A percentile compares a stretch with the other conserved stretches of the same genome.
Evolutionary conservation across 2,797 vertebrate genomes (phyloP).

Genomic region (Sebastolobus altivelis): DNA sequence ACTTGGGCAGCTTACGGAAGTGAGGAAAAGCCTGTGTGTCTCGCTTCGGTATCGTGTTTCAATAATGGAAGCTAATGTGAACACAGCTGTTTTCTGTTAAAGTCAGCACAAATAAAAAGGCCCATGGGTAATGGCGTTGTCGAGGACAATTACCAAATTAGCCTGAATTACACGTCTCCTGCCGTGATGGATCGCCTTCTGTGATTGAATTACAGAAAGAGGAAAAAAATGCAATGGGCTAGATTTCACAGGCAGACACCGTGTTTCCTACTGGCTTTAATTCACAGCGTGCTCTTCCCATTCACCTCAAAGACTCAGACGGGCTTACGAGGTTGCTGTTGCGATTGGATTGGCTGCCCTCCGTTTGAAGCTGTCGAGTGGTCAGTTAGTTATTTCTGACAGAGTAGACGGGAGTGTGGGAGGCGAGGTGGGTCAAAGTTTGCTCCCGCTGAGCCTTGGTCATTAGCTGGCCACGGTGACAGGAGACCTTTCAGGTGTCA

Average conservation of each 20-base stretch:
- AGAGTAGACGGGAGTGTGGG: slow-evolving; percentile 44
- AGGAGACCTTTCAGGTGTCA: slow-evolving; percentile 73
- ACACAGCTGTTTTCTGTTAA: slow-evolving; percentile 79
- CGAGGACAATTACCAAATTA: slow-evolving; percentile 82
- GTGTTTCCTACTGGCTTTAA: slow-evolving; percentile 43
- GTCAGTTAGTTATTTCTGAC: slow-evolving; percentile 65
- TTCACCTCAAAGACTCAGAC: slow-evolving; percentile 39
- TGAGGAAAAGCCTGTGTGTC: slow-evolving; percentile 21
- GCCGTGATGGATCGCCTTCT: slow-evolving; percentile 70
- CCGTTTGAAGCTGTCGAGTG: slow-evolving; percentile 41
- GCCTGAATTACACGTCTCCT: slow-evolving; percentile 73
- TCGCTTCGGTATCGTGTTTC: slow-evolving; percentile 64
- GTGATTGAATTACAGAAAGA: slow-evolving; percentile 74
- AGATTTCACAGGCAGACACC: slow-evolving; percentile 52
- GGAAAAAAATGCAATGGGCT: slow-evolving; percentile 30
- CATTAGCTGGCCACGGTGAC: slow-evolving; percentile 77
- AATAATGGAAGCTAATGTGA: slow-evolving; percentile 72
- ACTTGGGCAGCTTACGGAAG: slow-evolving; percentile 36
- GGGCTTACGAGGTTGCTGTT: slow-evolving; percentile 19
- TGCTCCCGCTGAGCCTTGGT: slow-evolving; percentile 59
- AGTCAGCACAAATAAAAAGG: slow-evolving; percentile 78
- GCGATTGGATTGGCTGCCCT: slow-evolving; percentile 13
- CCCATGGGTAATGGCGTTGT: slow-evolving; percentile 76
- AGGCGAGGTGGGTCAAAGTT: slow-evolving; percentile 57
- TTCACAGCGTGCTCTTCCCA: slow-evolving; percentile 36